phyloP scores from a whole-genome alignment of 2,113 vertebrate genomes.

The Lichenostomus cassidix region DNA sequence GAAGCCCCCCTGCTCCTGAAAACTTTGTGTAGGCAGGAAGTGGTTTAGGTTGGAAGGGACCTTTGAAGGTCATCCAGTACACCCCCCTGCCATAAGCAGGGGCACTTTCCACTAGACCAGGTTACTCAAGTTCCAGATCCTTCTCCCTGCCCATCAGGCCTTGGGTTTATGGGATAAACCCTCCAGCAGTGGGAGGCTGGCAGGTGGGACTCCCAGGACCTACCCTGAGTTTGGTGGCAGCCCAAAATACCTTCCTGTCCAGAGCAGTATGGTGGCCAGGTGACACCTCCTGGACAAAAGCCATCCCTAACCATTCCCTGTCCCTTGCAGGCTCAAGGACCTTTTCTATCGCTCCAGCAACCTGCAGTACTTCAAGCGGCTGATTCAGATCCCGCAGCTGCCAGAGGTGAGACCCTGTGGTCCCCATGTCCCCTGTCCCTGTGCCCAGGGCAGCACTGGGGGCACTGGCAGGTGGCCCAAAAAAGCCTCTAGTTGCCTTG shows the following conservation, averaged over 20 bases:
- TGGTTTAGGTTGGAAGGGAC: neutral
- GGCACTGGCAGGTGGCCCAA: neutral
- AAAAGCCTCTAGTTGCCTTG: neutral
- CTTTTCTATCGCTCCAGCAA: constrained; percentile 98
- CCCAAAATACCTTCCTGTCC: neutral
- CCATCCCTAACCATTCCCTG: neutral
- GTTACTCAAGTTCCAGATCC: neutral
- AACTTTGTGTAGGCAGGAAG: neutral
- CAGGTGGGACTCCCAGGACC: neutral
- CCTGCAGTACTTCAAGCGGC: constrained; percentile 96
- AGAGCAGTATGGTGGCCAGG: accelerated
- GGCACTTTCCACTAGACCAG: neutral
- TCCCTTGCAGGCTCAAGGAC: constrained; percentile 86
- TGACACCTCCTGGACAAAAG: neutral
- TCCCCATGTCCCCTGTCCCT: neutral
- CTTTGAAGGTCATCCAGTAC: neutral
- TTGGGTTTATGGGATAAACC: neutral
- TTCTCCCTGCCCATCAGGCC: neutral
- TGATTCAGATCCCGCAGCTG: constrained; percentile 97
- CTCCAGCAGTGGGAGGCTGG: neutral
- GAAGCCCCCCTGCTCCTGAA: neutral
- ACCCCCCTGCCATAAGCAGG: neutral
- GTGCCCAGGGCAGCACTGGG: neutral
- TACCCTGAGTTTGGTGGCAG: neutral
- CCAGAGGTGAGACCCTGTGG: constrained; percentile 84